Evolutionary conservation across 2,797 vertebrate species (phyloP).

Genomic region (Sebastiscus tertius): DNA sequence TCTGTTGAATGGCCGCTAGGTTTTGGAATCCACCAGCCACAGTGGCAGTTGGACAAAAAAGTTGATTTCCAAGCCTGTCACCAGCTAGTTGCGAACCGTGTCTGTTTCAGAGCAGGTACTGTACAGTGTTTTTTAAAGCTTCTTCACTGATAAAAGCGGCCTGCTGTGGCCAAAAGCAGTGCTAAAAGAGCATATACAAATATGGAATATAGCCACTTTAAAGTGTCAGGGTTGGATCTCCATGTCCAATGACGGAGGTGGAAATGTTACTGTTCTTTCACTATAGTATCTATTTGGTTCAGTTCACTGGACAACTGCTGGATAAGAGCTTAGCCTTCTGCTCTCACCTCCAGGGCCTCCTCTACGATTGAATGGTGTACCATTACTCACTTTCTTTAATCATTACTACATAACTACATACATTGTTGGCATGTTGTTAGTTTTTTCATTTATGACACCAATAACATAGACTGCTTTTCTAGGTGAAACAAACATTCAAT

Average conservation of each 20-base stretch:
- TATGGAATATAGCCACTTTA: too few species aligned
- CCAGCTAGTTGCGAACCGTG: background rate
- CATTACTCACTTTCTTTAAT: background rate
- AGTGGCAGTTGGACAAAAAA: too few species aligned
- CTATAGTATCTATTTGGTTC: background rate
- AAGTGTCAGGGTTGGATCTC: background rate
- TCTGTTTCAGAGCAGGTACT: background rate
- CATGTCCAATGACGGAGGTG: background rate
- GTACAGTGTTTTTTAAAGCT: background rate
- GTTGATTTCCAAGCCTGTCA: too few species aligned
- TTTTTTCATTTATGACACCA: too few species aligned
- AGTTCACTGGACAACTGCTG: slow-evolving; percentile 1
- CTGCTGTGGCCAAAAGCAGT: too few species aligned
- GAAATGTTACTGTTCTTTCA: background rate
- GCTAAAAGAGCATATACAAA: too few species aligned
- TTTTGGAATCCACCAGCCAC: too few species aligned
- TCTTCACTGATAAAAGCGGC: background rate
- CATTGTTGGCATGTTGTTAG: too few species aligned
- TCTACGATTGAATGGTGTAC: background rate
- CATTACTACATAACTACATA: too few species aligned
- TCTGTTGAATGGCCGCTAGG: too few species aligned
- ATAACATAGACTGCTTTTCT: too few species aligned
- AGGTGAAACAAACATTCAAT: too few species aligned
- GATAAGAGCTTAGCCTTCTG: background rate
- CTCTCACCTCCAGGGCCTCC: background rate